These are phyloP conservation scores for Bos javanicus DNA, from an alignment of 2,113 vertebrate species.

Conservation along the genomic window DNA sequence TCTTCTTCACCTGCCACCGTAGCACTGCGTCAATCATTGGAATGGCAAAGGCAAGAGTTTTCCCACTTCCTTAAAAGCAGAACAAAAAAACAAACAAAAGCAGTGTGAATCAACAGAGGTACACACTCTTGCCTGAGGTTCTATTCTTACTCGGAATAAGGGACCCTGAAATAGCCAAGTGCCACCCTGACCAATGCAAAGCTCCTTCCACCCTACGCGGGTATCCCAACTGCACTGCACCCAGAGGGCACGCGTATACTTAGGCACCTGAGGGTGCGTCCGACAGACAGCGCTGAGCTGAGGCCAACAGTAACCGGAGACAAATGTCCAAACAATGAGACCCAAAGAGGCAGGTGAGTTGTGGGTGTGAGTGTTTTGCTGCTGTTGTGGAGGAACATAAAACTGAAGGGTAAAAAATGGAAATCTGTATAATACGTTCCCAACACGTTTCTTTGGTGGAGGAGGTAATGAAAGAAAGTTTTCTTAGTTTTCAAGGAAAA, in stretches of 20 bases:
- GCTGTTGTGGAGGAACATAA: neutral
- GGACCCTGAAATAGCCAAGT: neutral
- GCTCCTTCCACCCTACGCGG: too few species aligned
- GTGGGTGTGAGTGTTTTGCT: neutral
- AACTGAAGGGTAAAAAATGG: neutral
- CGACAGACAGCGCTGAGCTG: neutral
- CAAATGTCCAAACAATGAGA: neutral
- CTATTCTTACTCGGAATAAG: neutral
- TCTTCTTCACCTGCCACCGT: conserved; percentile 83
- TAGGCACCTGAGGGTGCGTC: neutral
- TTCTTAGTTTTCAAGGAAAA: conserved; percentile 1
- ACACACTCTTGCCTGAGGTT: neutral
- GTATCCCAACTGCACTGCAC: neutral
- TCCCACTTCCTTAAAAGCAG: conserved; percentile 91
- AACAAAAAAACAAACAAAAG: neutral
- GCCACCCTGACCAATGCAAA: neutral
- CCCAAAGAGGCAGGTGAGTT: neutral
- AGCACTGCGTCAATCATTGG: conserved; percentile 95
- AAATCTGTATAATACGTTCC: neutral
- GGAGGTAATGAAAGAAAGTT: neutral
- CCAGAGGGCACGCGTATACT: neutral
- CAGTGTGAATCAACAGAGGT: neutral
- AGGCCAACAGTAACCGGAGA: neutral
- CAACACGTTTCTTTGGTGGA: neutral
- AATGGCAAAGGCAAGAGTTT: conserved; percentile 96